Evolutionary conservation across 2,888 invertebrate genomes (phyloP).

Genomic region (Pyrochroa serraticornis): DNA sequence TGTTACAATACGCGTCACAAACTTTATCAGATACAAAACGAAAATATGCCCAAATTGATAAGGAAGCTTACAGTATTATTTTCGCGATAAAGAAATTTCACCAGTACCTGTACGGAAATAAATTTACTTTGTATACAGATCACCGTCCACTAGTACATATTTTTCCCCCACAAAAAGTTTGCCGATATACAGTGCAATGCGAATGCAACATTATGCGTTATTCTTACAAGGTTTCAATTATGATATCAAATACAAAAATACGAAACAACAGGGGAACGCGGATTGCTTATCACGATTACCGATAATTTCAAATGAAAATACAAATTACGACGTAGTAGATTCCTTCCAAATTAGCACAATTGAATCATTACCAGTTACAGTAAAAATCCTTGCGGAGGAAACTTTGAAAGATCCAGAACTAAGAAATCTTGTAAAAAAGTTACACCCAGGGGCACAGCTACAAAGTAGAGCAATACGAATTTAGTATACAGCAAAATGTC

Average conservation of each 20-base stretch:
- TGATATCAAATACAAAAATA: constrained; percentile 18
- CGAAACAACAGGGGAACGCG: constrained; percentile 15
- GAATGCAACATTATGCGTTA: constrained; percentile 25
- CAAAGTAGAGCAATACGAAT: constrained; percentile 11
- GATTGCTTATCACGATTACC: constrained; percentile 21
- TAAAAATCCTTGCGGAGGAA: background rate
- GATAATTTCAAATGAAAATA: background rate
- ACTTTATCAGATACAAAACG: background rate
- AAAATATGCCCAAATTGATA: constrained; percentile 11
- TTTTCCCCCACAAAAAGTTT: background rate
- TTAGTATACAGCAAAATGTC: constrained; percentile 9
- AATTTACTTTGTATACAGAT: constrained; percentile 31
- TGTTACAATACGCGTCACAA: background rate
- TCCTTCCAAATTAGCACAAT: background rate
- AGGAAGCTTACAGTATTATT: constrained; percentile 32
- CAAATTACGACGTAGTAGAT: background rate
- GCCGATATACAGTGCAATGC: background rate
- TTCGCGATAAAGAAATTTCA: constrained; percentile 51
- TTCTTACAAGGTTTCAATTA: constrained; percentile 26
- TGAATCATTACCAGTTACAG: background rate
- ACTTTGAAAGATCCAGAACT: background rate
- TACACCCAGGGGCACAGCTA: background rate
- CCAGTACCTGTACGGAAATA: constrained; percentile 47
- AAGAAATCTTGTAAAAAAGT: background rate
- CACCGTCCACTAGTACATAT: constrained; percentile 24